A percentile compares a stretch with the other conserved stretches of the same genome.
These are phyloP conservation scores for Siniperca obscura DNA, from an alignment of 2,797 vertebrate genomes.

Conservation along the genomic window DNA sequence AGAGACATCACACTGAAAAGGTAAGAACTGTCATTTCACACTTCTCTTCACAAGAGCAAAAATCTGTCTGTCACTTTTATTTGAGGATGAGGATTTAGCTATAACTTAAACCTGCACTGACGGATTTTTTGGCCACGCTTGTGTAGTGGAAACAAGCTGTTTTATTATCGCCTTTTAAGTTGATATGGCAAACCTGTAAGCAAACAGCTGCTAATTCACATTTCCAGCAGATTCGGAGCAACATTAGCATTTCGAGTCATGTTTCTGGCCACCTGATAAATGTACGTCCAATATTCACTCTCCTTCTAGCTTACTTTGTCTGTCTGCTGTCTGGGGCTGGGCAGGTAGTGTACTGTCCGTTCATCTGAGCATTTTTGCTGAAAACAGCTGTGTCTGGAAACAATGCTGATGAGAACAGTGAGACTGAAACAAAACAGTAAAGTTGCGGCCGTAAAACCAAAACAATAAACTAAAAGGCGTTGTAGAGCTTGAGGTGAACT, in stretches of 20 bases:
- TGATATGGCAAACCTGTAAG: neutral
- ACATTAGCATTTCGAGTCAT: neutral
- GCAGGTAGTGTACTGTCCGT: neutral
- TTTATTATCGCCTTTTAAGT: neutral
- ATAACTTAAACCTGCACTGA: neutral
- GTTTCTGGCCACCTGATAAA: neutral
- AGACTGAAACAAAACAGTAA: neutral
- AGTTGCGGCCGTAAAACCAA: neutral
- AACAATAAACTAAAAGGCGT: neutral
- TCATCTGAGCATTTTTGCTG: neutral
- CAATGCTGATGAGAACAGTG: neutral
- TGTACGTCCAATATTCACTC: neutral
- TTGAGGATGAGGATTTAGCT: neutral
- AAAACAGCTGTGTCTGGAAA: neutral
- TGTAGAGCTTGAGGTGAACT: neutral
- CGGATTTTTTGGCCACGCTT: neutral
- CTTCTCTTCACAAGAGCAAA: neutral
- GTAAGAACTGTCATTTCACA: neutral
- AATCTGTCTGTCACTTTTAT: neutral
- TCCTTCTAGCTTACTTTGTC: too few relatives aligned
- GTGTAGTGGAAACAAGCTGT: neutral
- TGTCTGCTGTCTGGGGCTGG: neutral
- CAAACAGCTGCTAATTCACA: neutral
- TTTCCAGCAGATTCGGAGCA: neutral
- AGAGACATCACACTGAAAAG: constrained; percentile 2